Percentiles rank a stretch among this genome's conserved stretches.
Conservation (phyloP, 2,797 vertebrate species). For the Sebastes flavidus region DNA sequence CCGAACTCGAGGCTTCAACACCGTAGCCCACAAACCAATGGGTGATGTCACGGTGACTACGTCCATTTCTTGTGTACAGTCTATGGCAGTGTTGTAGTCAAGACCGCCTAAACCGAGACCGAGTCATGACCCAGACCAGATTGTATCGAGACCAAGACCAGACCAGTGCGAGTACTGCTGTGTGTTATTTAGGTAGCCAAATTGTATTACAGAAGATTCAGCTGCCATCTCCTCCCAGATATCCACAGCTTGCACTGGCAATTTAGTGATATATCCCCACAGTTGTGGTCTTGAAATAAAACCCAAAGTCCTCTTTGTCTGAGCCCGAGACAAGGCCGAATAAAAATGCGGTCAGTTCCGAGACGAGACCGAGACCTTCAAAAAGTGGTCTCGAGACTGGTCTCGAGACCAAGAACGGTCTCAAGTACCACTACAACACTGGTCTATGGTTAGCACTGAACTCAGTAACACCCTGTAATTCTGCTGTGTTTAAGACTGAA, state of each 20-base stretch:
- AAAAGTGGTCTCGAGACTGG: not conserved
- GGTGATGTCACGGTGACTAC: not conserved
- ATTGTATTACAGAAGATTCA: no score
- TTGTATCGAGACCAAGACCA: no score
- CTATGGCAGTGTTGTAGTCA: not conserved
- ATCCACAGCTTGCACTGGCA: no score
- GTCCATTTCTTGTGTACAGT: not conserved
- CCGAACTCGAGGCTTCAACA: not conserved
- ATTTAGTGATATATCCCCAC: no score
- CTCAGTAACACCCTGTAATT: slow-evolving; percentile 7
- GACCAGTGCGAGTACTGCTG: no score
- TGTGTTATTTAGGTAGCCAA: no score
- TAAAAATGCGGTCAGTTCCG: not conserved
- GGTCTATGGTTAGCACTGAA: not conserved
- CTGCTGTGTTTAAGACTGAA: slow-evolving; percentile 5
- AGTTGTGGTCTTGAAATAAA: no score
- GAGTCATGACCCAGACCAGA: no score
- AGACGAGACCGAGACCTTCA: not conserved
- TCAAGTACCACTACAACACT: not conserved
- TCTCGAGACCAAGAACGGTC: not conserved
- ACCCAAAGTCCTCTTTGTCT: no score
- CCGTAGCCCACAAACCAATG: not conserved
- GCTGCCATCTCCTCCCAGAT: no score
- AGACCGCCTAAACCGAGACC: no score
- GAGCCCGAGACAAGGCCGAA: not conserved